Percentiles rank a stretch among this genome's conserved stretches.
phyloP scores from a whole-genome alignment of 2,888 invertebrate species.

The Eupithecia inturbata region DNA sequence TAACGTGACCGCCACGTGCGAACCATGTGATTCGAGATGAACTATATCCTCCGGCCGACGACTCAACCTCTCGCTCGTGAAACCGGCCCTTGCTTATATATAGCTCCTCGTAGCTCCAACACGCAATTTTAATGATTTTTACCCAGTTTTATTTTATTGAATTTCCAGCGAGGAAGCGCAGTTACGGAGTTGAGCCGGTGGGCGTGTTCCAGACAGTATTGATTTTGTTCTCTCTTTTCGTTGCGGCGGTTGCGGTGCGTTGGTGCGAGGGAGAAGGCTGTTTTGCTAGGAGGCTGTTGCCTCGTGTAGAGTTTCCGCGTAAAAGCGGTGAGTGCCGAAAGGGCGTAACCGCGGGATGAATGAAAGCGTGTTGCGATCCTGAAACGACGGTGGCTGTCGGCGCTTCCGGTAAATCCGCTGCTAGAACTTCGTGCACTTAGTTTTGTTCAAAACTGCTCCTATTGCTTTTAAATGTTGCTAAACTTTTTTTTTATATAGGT shows the following conservation, averaged over 20 bases:
- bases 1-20: conserved; percentile 80
- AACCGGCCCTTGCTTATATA: conserved; percentile 38
- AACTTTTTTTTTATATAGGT: conserved; percentile 25
- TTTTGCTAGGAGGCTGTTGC: conserved; percentile 68
- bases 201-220: conserved; percentile 83
- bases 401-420: conserved; percentile 82
- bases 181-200: conserved; percentile 79
- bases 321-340: conserved; percentile 65
- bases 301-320: conserved; percentile 80
- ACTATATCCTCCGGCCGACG: not conserved
- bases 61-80: conserved; percentile 8
- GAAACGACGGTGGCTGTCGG: conserved; percentile 82
- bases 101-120: conserved; percentile 58
- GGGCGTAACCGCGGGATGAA: conserved; percentile 79
- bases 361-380: conserved; percentile 83
- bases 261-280: conserved; percentile 65
- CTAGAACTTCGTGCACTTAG: conserved; percentile 79
- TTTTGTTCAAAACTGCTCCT: conserved; percentile 70
- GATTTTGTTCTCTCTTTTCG: conserved; percentile 76
- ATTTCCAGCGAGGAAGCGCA: conserved; percentile 82
- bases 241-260: conserved; percentile 55
- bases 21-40: conserved; percentile 65
- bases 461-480: conserved; percentile 51
- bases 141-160: conserved; percentile 81
- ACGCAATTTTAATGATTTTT: conserved; percentile 78